phyloP scores from a whole-genome alignment of 37 sponge, comb jelly and placozoan genomes.

The Agelas oroides region DNA sequence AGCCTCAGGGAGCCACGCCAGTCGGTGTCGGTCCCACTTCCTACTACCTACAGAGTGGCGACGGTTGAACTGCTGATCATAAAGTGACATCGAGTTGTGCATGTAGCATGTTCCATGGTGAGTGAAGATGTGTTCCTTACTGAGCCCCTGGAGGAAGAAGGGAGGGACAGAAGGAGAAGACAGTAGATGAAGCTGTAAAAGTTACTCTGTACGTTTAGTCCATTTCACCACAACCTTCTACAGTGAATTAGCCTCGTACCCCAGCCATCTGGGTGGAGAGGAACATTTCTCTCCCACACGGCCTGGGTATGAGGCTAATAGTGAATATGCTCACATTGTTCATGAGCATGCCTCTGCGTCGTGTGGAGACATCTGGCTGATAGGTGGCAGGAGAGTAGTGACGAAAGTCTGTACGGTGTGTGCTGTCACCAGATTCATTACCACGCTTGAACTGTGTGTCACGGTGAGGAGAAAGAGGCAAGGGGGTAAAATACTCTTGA shows the following conservation, averaged over 20 bases:
- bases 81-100: slow-evolving; percentile 70
- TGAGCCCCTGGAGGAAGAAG: slow-evolving; percentile 69
- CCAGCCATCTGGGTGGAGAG: too few species aligned
- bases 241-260: too few species aligned
- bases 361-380: slow-evolving; percentile 67
- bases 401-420: slow-evolving; percentile 63
- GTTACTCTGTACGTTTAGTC: too few species aligned
- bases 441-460: slow-evolving; percentile 77
- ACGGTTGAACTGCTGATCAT: slow-evolving; percentile 81
- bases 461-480: too few species aligned
- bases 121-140: slow-evolving; percentile 70
- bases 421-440: slow-evolving; percentile 54
- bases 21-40: slow-evolving; percentile 81
- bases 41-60: slow-evolving; percentile 38
- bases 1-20: slow-evolving; percentile 89
- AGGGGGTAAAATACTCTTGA: too few species aligned
- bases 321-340: slow-evolving; percentile 71
- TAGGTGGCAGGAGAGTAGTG: slow-evolving; percentile 26
- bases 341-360: slow-evolving; percentile 70
- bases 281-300: too few species aligned
- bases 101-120: slow-evolving; percentile 89
- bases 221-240: too few species aligned
- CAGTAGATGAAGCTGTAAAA: too few species aligned
- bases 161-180: too few species aligned
- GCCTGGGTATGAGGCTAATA: too few species aligned